Evolutionary conservation across 2,888 invertebrate genomes (phyloP).

Genomic region (Spilarctia lutea): DNA sequence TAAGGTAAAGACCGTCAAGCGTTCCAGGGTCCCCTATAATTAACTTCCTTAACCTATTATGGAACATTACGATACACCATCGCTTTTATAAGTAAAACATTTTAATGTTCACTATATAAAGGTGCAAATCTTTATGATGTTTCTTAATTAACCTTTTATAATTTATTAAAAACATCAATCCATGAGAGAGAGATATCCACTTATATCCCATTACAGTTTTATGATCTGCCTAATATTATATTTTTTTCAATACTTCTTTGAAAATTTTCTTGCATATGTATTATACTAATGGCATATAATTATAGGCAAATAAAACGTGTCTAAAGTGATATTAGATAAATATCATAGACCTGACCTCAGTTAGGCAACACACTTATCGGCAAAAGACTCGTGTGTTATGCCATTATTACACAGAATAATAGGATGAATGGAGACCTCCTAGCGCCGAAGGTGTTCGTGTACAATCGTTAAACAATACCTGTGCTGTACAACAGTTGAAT

Average conservation of each 20-base stretch:
- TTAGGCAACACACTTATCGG: constrained; percentile 48
- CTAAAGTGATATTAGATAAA: constrained; percentile 50
- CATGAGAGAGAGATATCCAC: background rate
- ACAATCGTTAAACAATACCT: constrained; percentile 58
- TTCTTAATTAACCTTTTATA: constrained; percentile 24
- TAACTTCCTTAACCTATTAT: constrained; percentile 67
- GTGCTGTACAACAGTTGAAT: constrained; percentile 62
- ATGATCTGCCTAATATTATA: constrained; percentile 19
- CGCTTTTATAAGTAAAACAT: background rate
- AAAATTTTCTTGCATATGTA: constrained; percentile 9
- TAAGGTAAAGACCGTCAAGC: constrained; percentile 63
- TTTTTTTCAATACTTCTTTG: constrained; percentile 18
- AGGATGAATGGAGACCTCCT: constrained; percentile 48
- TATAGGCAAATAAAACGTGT: constrained; percentile 48
- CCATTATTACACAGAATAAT: constrained; percentile 46
- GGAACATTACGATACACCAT: constrained; percentile 38
- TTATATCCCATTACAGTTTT: constrained; percentile 2
- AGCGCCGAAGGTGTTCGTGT: constrained; percentile 49
- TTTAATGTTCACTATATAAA: background rate
- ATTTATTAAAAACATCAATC: background rate
- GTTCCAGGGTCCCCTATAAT: constrained; percentile 71
- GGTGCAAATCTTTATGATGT: background rate
- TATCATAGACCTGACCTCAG: constrained; percentile 50
- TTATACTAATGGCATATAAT: constrained; percentile 38
- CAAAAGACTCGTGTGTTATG: constrained; percentile 41